Evolutionary conservation across 1,140 invertebrate genomes (phyloP), one percentile per base, ranked within the genome.

Genomic region (Drosophila navojoa): DNA sequence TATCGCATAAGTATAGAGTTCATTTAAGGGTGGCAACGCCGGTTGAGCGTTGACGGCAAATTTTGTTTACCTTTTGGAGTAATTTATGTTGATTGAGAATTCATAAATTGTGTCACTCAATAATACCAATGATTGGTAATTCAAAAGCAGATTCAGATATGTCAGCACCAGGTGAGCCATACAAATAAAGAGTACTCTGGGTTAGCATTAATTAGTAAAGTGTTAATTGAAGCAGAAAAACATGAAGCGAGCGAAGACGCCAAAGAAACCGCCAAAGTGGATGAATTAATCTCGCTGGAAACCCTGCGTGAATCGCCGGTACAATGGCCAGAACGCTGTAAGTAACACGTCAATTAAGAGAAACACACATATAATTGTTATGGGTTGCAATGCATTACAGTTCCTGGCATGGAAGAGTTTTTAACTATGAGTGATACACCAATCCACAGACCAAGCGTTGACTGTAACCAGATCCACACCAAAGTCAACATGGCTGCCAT

Each of bases 271-370:
- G 47, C 47, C 58, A 61, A 59, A 19, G 52, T 66, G 3, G 68
- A 82, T 13, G 82, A 82, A 5, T 93, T 97, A 45, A 93, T 96
- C 69, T 98, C 97, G 79, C 93, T 96, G 90, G 98, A 98, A 93
- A 98, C 96, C 89, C 93, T 99, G 70, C 97, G 97, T 86, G 95
- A 96, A 9, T 98, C 97, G 2, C 98, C 97, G 13, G 97, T 98
- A 87, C 92, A 98, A 82, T 99, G 97, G 97, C 97, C 98, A 47
- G 97, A 98, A 93, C 96, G 97, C 94, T 97, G 97, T 98, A 94
- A 95, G 94, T 93, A 66, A 40, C 5, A 6, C 11, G 49, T 35
- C 15, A 10, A 57, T 11, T 55, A 0, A 9, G 5, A 45, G 6
- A 15, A 5, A 27, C 11, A n/a, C 29, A 22, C 19, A 52, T 13